Percentiles rank a stretch among this genome's conserved stretches.
phyloP scores from a whole-genome alignment of 1,140 invertebrate species.

The Drosophila parvula region DNA sequence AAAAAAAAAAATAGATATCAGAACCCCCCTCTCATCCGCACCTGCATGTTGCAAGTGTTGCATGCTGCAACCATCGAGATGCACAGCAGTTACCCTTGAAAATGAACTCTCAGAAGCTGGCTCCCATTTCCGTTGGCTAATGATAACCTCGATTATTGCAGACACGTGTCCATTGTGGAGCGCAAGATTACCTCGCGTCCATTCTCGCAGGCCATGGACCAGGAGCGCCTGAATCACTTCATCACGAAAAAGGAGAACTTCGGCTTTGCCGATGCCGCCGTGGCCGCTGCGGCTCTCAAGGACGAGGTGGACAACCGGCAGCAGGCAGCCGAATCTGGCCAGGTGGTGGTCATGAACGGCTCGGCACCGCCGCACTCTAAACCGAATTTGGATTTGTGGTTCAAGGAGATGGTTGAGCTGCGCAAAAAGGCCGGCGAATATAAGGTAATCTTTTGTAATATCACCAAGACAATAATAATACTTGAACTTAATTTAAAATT shows the following conservation, averaged over 20 bases:
- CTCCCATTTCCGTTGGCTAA: conserved; percentile 18
- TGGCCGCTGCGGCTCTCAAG: conserved; percentile 50
- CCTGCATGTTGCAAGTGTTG: conserved; percentile 54
- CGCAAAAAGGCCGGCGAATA: conserved; percentile 96
- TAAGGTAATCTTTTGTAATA: conserved; percentile 87
- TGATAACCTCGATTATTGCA: conserved; percentile 46
- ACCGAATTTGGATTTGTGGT: conserved; percentile 88
- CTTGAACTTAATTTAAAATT: background rate
- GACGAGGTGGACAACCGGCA: conserved; percentile 64
- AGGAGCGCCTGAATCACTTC: conserved; percentile 86
- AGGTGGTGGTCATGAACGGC: conserved; percentile 74
- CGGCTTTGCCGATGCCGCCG: conserved; percentile 69
- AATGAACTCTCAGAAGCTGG: conserved; percentile 1
- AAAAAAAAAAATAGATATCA: conserved; percentile 14
- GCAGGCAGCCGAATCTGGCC: conserved; percentile 36
- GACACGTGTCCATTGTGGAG: conserved; percentile 82
- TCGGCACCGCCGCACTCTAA: conserved; percentile 76
- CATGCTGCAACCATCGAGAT: conserved; percentile 28
- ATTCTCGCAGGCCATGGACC: conserved; percentile 90
- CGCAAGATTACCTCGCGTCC: conserved; percentile 85
- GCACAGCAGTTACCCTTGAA: conserved; percentile 28
- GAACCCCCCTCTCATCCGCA: conserved; percentile 38
- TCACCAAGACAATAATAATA: too few relatives aligned
- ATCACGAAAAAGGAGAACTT: conserved; percentile 83
- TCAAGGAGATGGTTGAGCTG: conserved; percentile 93